These are phyloP conservation scores for Nezara viridula DNA, from an alignment of 2,888 invertebrate species.

Conservation along the genomic window DNA sequence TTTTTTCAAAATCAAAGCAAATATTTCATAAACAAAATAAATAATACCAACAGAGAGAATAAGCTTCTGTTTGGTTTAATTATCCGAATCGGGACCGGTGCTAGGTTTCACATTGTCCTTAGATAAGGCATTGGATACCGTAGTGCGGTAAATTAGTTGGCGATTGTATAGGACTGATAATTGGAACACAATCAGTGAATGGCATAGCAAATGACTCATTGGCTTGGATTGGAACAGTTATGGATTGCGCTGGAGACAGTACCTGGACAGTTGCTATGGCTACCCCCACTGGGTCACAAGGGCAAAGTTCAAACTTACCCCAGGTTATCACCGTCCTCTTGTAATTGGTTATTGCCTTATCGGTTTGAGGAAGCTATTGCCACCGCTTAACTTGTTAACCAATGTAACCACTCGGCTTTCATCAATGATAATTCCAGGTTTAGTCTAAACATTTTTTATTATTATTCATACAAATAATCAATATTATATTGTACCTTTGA, in stretches of 20 bases:
- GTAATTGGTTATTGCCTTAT: background rate
- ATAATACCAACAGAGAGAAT: background rate
- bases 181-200: background rate
- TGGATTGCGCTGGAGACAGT: constrained; percentile 28
- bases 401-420: background rate
- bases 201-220: constrained; percentile 1
- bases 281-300: constrained; percentile 5
- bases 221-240: background rate
- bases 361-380: background rate
- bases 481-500: no score
- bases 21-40: background rate
- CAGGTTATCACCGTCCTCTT: background rate
- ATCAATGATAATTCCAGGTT: background rate
- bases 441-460: background rate
- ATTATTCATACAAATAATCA: background rate
- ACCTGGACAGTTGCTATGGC: constrained; percentile 23
- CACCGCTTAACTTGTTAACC: background rate
- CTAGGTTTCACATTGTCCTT: background rate
- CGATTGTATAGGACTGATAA: background rate
- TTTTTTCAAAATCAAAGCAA: no score
- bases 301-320: constrained; percentile 12
- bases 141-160: constrained; percentile 22
- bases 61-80: background rate
- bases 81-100: background rate
- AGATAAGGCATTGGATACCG: background rate